Conservation (phyloP, 2,113 vertebrate species). For the Herpailurus yagouaroundi region DNA sequence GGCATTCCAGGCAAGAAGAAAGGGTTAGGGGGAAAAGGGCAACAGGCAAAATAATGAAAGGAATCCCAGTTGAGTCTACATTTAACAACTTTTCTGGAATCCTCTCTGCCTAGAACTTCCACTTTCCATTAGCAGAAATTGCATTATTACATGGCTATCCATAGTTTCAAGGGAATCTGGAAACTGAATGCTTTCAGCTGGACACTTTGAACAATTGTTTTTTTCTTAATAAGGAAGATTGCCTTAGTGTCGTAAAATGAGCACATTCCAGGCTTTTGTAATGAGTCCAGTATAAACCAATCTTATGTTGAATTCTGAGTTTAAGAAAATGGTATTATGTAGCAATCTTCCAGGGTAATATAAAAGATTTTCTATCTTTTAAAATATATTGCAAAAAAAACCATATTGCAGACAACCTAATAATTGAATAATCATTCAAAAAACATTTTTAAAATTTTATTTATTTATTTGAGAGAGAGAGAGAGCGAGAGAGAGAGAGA, state of each 20-base stretch:
- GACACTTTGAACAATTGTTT: not conserved
- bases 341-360: not conserved
- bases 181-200: not conserved
- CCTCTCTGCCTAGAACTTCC: not conserved
- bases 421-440: conserved; percentile 9
- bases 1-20: not conserved
- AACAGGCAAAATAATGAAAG: not conserved
- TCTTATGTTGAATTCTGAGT: conserved; percentile 2
- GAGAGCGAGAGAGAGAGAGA: too few species aligned
- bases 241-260: not conserved
- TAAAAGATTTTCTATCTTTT: conserved; percentile 15
- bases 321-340: not conserved
- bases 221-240: not conserved
- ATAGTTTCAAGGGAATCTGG: not conserved
- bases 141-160: not conserved
- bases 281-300: not conserved
- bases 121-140: not conserved
- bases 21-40: not conserved
- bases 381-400: not conserved
- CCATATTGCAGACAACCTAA: not conserved
- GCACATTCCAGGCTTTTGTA: not conserved
- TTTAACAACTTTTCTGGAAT: not conserved
- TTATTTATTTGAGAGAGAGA: too few species aligned
- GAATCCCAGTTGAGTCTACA: not conserved
- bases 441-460: not conserved